phyloP scores from a whole-genome alignment of 1,140 invertebrate species.

The Pogonomyrmex barbatus region DNA sequence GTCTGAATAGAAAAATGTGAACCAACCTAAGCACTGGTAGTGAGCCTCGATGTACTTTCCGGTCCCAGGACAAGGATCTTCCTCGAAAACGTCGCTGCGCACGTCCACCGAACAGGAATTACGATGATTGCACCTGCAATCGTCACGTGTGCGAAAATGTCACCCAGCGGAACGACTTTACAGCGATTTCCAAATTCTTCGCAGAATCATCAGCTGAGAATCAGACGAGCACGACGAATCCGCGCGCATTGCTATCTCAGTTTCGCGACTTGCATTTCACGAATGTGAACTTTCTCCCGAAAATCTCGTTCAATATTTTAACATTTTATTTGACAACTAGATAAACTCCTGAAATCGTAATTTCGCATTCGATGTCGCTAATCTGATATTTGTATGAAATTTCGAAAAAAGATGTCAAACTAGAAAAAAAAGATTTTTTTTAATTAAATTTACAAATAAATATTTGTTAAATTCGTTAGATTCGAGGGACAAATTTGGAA shows the following conservation, averaged over 20 bases:
- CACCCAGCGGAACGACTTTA: conserved; percentile 57
- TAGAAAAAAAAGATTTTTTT: not conserved
- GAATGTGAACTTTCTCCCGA: not conserved
- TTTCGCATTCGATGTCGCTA: not conserved
- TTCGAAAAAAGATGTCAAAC: not conserved
- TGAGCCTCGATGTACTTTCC: conserved; percentile 89
- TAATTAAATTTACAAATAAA: not conserved
- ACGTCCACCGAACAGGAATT: conserved; percentile 84
- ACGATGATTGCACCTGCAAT: conserved; percentile 84
- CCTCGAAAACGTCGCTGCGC: conserved; percentile 86
- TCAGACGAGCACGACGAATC: conserved; percentile 48
- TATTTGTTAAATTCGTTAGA: not conserved
- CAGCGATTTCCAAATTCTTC: conserved; percentile 49
- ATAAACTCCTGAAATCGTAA: not conserved
- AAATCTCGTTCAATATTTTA: conserved; percentile 18
- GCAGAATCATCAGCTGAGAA: conserved; percentile 66
- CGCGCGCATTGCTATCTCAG: conserved; percentile 1
- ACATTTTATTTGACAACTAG: not conserved
- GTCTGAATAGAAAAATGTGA: conserved; percentile 61
- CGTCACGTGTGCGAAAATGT: conserved; percentile 78
- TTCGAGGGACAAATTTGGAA: not conserved
- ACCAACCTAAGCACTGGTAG: conserved; percentile 87
- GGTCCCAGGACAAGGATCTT: conserved; percentile 88
- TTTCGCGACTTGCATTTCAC: not conserved
- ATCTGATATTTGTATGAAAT: not conserved